phyloP scores from a whole-genome alignment of 2,113 vertebrate species.

The Noturus placidus region DNA sequence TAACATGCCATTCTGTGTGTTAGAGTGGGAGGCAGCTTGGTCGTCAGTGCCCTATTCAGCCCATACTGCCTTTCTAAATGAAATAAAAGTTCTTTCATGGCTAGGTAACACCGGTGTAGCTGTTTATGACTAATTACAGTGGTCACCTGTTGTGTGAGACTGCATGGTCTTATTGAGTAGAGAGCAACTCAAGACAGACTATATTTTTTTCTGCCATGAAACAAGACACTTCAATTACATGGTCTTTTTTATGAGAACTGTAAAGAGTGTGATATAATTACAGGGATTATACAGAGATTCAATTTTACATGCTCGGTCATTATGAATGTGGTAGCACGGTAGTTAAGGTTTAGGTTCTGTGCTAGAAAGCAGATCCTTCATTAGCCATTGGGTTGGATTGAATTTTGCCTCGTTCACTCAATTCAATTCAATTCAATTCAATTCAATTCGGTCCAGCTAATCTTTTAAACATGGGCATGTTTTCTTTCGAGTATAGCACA shows the following conservation, averaged over 20 bases:
- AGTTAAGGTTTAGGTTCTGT: not conserved
- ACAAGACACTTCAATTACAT: conserved; percentile 17
- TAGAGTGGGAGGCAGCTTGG: conserved; percentile 68
- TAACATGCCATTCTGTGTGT: conserved; percentile 77
- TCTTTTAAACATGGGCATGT: not conserved
- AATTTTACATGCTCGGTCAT: not conserved
- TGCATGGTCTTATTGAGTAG: not conserved
- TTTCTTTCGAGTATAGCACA: not conserved
- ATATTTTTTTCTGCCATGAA: not conserved
- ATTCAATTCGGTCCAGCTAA: not conserved
- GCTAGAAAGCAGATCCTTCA: not conserved
- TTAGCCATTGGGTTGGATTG: not conserved
- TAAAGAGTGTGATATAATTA: conserved; percentile 23
- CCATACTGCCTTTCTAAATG: conserved; percentile 25
- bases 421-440: not conserved
- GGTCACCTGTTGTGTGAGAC: conserved; percentile 4
- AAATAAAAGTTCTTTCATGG: conserved; percentile 34
- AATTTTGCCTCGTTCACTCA: not conserved
- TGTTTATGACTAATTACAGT: conserved; percentile 4
- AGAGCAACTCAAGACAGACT: not conserved
- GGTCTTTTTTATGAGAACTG: conserved; percentile 22
- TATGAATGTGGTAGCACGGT: not conserved
- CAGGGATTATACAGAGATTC: not conserved
- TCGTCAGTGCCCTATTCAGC: conserved; percentile 46
- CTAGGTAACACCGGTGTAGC: conserved; percentile 22